A percentile compares a stretch with the other conserved stretches of the same genome.
Conservation (phyloP, 2,113 vertebrate genomes). For the Macrotis lagotis region DNA sequence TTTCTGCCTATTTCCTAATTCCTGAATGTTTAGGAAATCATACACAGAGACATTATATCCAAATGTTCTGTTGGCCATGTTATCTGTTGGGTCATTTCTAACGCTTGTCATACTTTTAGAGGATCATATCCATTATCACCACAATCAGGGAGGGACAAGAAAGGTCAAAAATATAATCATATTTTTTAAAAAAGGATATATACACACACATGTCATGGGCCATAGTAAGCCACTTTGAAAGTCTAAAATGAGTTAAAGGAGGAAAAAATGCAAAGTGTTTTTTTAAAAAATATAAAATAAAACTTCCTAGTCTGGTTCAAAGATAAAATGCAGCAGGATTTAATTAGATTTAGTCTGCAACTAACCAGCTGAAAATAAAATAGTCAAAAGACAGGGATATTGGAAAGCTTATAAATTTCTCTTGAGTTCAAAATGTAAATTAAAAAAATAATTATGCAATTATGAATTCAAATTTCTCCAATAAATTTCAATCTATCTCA, state of each 20-base stretch:
- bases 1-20: neutral
- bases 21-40: too few species aligned
- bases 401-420: conserved; percentile 83
- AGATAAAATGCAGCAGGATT: conserved; percentile 84
- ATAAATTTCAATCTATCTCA: conserved; percentile 92
- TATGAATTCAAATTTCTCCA: conserved; percentile 93
- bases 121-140: conserved; percentile 79
- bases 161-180: conserved; percentile 86
- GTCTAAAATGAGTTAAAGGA: conserved; percentile 72
- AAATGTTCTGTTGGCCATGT: conserved; percentile 80
- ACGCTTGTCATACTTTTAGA: conserved; percentile 65
- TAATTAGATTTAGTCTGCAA: conserved; percentile 85
- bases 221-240: conserved; percentile 86
- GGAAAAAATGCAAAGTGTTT: too few species aligned
- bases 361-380: conserved; percentile 83
- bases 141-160: conserved; percentile 78
- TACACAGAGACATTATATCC: neutral
- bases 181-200: conserved; percentile 84
- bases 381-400: conserved; percentile 84
- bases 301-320: conserved; percentile 83
- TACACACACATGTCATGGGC: conserved; percentile 87
- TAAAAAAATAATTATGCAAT: conserved; percentile 91
- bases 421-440: conserved; percentile 91
- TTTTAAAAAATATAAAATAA: conserved; percentile 78
- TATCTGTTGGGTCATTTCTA: conserved; percentile 72